Evolutionary conservation across 1,140 invertebrate genomes (phyloP).

Genomic region (Drosophila nikananu): DNA sequence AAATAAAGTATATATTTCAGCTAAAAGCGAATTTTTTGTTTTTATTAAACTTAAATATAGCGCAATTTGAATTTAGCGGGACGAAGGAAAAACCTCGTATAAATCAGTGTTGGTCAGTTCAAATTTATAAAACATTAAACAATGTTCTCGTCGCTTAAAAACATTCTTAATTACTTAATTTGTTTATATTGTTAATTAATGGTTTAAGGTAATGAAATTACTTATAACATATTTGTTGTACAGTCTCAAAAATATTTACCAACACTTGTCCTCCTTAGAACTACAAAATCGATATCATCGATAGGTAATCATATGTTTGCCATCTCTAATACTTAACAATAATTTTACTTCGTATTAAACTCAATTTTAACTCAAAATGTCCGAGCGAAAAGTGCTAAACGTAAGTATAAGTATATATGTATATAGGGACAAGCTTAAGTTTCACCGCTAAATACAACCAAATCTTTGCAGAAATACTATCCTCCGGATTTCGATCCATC

Average conservation of each 20-base stretch:
- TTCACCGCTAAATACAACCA: background rate
- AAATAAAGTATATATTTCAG: conserved; percentile 14
- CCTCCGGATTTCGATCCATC: conserved; percentile 99
- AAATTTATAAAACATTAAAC: no score
- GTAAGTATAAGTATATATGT: conserved; percentile 87
- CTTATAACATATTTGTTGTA: no score
- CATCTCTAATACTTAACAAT: conserved; percentile 10
- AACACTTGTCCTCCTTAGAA: background rate
- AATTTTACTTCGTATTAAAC: conserved; percentile 9
- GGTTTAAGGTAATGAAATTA: no score
- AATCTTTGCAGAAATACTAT: conserved; percentile 97
- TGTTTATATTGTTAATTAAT: no score
- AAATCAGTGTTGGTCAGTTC: no score
- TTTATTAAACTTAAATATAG: background rate
- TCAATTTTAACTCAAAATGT: conserved; percentile 88
- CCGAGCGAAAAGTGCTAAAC: conserved; percentile 96
- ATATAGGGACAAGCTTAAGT: background rate
- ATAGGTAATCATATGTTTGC: background rate
- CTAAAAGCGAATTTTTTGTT: background rate
- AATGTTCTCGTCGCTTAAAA: no score
- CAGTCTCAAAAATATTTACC: conserved; percentile 1
- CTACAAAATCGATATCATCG: background rate
- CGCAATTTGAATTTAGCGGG: background rate
- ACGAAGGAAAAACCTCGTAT: no score
- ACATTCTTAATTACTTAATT: no score